Conservation (phyloP, 2,888 invertebrate genomes). For the Sussaba pulchella region DNA sequence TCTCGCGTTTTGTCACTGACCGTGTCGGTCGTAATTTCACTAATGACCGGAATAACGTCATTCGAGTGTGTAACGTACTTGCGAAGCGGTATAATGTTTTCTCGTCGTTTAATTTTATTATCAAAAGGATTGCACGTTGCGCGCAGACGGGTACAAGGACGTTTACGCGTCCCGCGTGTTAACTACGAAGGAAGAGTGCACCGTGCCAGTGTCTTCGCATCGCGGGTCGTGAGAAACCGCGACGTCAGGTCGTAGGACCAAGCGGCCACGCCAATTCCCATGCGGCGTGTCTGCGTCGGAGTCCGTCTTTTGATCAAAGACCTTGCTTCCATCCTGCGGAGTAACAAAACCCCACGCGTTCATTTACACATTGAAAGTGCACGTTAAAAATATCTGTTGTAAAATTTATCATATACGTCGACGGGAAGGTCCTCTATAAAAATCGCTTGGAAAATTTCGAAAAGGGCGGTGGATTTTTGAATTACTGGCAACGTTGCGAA, state of each 20-base stretch:
- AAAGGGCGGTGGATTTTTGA: too few relatives aligned
- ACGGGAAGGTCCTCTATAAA: too few relatives aligned
- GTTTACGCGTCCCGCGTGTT: constrained; percentile 9
- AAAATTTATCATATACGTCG: not conserved
- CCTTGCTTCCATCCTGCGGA: constrained; percentile 47
- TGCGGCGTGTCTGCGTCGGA: constrained; percentile 60
- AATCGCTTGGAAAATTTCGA: too few relatives aligned
- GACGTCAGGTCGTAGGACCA: constrained; percentile 73
- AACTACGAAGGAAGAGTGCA: constrained; percentile 28
- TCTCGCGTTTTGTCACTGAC: constrained; percentile 20
- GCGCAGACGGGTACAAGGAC: constrained; percentile 47
- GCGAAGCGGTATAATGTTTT: not conserved
- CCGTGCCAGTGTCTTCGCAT: constrained; percentile 35
- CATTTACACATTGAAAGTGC: not conserved
- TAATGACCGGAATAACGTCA: not conserved
- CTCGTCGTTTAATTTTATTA: constrained; percentile 25
- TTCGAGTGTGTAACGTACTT: not conserved
- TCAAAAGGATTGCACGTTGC: constrained; percentile 44
- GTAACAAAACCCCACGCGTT: constrained; percentile 30
- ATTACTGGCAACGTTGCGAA: too few relatives aligned
- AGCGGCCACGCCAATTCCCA: constrained; percentile 71
- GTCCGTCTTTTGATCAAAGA: constrained; percentile 47
- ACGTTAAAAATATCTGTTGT: too few relatives aligned
- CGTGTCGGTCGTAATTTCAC: constrained; percentile 11
- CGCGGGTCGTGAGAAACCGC: constrained; percentile 75